Conservation (phyloP, 2,113 vertebrate species). For the Apus apus region DNA sequence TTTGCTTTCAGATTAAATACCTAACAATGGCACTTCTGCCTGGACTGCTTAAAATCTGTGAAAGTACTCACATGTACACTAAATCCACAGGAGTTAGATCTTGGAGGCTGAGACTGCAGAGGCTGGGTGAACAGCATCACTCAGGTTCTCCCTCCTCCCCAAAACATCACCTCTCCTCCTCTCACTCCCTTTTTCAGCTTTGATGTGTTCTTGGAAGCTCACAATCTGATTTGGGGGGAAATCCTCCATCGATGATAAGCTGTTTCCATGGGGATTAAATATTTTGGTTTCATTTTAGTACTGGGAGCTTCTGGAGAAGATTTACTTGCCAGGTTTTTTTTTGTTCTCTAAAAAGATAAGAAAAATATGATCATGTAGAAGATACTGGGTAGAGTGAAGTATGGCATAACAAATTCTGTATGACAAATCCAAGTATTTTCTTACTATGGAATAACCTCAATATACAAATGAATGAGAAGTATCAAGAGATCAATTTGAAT, state of each 20-base stretch:
- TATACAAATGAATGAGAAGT: neutral
- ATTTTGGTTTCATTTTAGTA: slow-evolving; percentile 16
- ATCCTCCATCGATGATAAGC: neutral
- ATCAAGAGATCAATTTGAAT: neutral
- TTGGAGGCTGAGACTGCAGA: neutral
- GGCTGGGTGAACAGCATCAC: neutral
- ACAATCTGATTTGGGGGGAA: slow-evolving; percentile 7
- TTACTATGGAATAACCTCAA: neutral
- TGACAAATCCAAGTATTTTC: neutral
- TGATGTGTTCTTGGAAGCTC: neutral
- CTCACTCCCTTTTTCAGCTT: neutral
- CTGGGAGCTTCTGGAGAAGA: neutral
- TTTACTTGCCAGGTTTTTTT: neutral
- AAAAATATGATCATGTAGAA: neutral
- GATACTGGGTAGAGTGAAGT: neutral
- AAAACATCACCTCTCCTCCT: neutral
- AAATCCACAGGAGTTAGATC: neutral
- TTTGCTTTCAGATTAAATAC: slow-evolving; percentile 8
- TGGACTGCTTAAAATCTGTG: neutral
- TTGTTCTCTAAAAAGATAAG: neutral
- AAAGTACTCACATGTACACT: neutral
- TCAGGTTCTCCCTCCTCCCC: neutral
- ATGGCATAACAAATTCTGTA: neutral
- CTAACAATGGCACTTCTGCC: slow-evolving; percentile 12
- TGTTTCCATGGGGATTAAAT: slow-evolving; percentile 39